Evolutionary conservation across 1,140 invertebrate species (phyloP).

Genomic region (roundworm (Caenorhabditis elegans)): WBcel235 BX284604.4:14313501-14314000

Average conservation of each 20-base stretch:
- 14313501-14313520: constrained; percentile 67
- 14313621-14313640: constrained; percentile 64
- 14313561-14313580: constrained; percentile 68
- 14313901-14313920: no score
- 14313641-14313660: background rate
- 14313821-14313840: background rate
- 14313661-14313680: background rate
- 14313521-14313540: constrained; percentile 68
- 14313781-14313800: background rate
- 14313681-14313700: no score
- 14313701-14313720: no score
- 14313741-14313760: no score
- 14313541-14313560: constrained; percentile 69
- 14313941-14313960: constrained; percentile 66
- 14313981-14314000: constrained; percentile 62
- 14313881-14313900: no score
- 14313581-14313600: constrained; percentile 69
- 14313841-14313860: background rate
- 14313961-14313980: constrained; percentile 67
- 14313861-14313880: background rate
- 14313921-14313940: no score
- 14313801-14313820: background rate
- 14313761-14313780: background rate
- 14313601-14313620: constrained; percentile 69
- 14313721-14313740: no score